A percentile compares a stretch with the other conserved stretches of the same genome.
phyloP scores from a whole-genome alignment of 2,113 vertebrate genomes.

The Scomber japonicus region DNA sequence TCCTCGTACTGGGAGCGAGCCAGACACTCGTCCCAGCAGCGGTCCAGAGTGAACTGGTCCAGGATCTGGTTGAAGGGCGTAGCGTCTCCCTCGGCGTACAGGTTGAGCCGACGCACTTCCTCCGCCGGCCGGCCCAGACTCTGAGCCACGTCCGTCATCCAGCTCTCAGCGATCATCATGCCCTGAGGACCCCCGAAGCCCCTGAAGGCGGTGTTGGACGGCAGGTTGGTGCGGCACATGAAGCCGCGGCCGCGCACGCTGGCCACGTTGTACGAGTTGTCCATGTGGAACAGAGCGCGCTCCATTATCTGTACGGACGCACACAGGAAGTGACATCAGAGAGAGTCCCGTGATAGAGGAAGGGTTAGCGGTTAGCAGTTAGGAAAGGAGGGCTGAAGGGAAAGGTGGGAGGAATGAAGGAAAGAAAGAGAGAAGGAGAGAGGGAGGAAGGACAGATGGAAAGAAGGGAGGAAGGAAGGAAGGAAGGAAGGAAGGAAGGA shows the following conservation, averaged over 20 bases:
- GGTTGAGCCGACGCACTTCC: slow-evolving; percentile 91
- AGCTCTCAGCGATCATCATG: slow-evolving; percentile 93
- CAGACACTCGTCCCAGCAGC: slow-evolving; percentile 96
- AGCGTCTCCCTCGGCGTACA: slow-evolving; percentile 90
- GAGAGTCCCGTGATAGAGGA: too few relatives aligned
- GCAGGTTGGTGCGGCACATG: slow-evolving; percentile 93
- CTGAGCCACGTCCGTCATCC: slow-evolving; percentile 90
- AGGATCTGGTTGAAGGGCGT: slow-evolving; percentile 94
- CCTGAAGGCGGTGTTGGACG: slow-evolving; percentile 96
- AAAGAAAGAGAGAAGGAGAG: too few relatives aligned
- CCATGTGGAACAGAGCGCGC: too few relatives aligned
- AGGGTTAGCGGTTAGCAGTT: too few relatives aligned
- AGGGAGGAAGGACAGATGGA: too few relatives aligned
- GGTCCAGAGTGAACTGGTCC: slow-evolving; percentile 87
- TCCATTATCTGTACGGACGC: too few relatives aligned
- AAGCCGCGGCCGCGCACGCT: slow-evolving; percentile 88
- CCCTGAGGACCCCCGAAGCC: slow-evolving; percentile 96
- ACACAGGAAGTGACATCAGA: too few relatives aligned
- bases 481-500: too few relatives aligned
- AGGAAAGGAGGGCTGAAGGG: too few relatives aligned
- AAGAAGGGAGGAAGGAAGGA: too few relatives aligned
- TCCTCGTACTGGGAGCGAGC: slow-evolving; percentile 80
- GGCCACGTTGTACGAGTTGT: slow-evolving; percentile 93
- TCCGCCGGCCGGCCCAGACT: slow-evolving; percentile 88
- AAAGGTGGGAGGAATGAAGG: too few relatives aligned